Conservation (phyloP, 1,140 invertebrate genomes). For the Pygmarrhopalites habei region DNA sequence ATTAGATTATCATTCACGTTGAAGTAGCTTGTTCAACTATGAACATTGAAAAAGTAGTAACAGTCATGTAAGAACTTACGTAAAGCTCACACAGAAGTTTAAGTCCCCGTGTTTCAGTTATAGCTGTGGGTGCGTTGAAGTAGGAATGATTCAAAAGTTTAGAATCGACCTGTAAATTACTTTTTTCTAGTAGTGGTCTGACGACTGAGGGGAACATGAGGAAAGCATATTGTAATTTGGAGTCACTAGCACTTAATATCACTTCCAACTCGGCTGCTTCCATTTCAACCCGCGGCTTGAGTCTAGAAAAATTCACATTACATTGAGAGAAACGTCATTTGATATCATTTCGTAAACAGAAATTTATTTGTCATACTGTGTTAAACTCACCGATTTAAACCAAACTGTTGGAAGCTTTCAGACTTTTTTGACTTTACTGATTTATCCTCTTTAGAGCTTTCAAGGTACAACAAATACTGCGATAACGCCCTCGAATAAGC, state of each 20-base stretch:
- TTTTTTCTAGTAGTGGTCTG: conserved; percentile 65
- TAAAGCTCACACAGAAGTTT: conserved; percentile 66
- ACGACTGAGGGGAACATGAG: conserved; percentile 77
- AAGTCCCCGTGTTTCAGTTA: conserved; percentile 57
- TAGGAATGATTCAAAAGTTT: conserved; percentile 52
- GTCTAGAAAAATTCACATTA: too few species aligned
- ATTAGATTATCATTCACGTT: too few species aligned
- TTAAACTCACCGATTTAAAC: too few species aligned
- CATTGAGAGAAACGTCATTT: too few species aligned
- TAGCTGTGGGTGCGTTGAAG: conserved; percentile 43
- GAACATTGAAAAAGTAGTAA: too few species aligned
- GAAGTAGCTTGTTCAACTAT: too few species aligned
- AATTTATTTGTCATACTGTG: too few species aligned
- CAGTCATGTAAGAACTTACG: too few species aligned
- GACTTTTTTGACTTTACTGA: background rate
- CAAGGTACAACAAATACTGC: conserved; percentile 51
- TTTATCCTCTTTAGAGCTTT: background rate
- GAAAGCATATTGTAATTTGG: conserved; percentile 65
- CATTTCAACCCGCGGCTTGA: too few species aligned
- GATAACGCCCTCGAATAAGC: conserved; percentile 75
- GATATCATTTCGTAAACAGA: too few species aligned
- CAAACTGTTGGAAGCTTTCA: too few species aligned
- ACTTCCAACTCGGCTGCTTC: conserved; percentile 27
- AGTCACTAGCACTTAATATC: conserved; percentile 48
- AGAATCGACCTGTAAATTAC: conserved; percentile 61